Percentiles rank a stretch among this genome's conserved stretches.
phyloP scores from a whole-genome alignment of 2,888 invertebrate species.

The Mamestra brassicae region DNA sequence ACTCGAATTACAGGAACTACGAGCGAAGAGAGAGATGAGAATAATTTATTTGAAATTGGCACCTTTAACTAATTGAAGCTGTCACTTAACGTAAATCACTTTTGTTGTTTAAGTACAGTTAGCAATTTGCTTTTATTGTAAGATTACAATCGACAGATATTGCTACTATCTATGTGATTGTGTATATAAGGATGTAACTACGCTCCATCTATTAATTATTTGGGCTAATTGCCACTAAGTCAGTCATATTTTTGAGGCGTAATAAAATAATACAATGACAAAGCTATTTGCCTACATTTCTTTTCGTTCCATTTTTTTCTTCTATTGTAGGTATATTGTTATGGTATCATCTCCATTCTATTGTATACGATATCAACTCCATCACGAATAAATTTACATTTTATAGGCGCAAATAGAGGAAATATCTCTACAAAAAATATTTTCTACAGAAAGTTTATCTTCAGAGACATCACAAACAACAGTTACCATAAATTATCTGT shows the following conservation, averaged over 20 bases:
- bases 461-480: conserved; percentile 37
- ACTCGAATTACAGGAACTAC: conserved; percentile 35
- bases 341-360: too few relatives aligned
- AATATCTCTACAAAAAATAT: conserved; percentile 5
- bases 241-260: not conserved
- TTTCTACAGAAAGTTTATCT: conserved; percentile 1
- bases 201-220: not conserved
- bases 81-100: conserved; percentile 26
- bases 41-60: conserved; percentile 44
- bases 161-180: not conserved
- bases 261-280: not conserved
- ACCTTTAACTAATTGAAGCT: conserved; percentile 23
- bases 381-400: not conserved
- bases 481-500: conserved; percentile 37
- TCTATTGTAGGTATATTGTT: too few relatives aligned
- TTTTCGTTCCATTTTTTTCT: not conserved
- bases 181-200: not conserved
- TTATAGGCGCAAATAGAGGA: not conserved
- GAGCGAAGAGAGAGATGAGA: conserved; percentile 18
- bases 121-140: not conserved
- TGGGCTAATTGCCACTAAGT: not conserved
- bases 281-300: not conserved
- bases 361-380: too few relatives aligned
- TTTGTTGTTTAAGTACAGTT: conserved; percentile 5
- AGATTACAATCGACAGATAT: not conserved